Evolutionary conservation across 64 coral and sea anemone genomes (phyloP).

Genomic region (Porites lutea): DNA sequence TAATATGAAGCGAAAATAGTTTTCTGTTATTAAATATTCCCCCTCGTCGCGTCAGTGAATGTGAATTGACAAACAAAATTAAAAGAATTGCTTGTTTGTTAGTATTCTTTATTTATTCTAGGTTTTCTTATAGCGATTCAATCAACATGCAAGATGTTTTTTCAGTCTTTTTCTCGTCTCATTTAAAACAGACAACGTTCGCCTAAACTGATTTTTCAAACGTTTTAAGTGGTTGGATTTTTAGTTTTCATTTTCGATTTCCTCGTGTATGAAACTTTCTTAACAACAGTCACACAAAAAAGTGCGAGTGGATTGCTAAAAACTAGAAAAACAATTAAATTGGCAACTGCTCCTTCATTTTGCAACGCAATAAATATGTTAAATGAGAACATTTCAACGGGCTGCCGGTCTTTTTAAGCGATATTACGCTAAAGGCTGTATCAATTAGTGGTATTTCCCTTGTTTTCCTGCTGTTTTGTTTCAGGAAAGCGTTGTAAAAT

Average conservation of each 20-base stretch:
- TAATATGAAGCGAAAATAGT: not conserved
- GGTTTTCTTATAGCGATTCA: no score
- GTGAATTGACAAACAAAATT: not conserved
- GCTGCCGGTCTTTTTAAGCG: not conserved
- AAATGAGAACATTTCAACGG: not conserved
- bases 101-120: no score
- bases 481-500: no score
- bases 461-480: no score
- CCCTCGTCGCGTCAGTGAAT: not conserved
- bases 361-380: constrained; percentile 17
- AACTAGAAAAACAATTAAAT: not conserved
- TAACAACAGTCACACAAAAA: no score
- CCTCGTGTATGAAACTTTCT: not conserved
- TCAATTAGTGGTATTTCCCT: not conserved
- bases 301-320: not conserved
- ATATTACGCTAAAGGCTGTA: not conserved
- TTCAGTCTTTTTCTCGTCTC: not conserved
- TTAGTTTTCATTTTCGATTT: not conserved
- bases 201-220: not conserved
- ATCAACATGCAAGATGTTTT: no score
- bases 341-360: not conserved
- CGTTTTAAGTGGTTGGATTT: constrained; percentile 14
- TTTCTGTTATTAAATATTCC: no score
- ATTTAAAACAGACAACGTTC: not conserved
- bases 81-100: not conserved